Evolutionary conservation across 2,888 invertebrate species (phyloP), one percentile per base, ranked within the genome.

Genomic region (Vesta saturnalis): DNA sequence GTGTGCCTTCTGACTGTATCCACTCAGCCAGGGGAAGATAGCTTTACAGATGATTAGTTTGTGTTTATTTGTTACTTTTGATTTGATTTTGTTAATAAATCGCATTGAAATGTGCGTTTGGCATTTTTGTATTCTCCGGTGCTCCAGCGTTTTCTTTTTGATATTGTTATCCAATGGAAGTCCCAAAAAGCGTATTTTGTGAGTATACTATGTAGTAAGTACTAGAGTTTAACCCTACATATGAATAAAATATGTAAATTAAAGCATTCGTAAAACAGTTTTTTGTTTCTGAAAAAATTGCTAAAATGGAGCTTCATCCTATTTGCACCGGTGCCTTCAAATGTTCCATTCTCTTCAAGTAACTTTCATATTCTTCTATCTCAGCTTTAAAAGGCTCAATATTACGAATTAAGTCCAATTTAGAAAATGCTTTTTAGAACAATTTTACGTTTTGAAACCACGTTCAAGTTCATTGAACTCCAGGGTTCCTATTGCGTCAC

Each of bases 11-110:
- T 52, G 66, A 66, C 46, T 66, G 60, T 61, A 56, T 60, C 68
- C 54, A 64, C 43, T 60, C 58, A 68, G 55, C 55, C 54, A 64
- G 61, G 63, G 63, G 68, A 68, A 68, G 64, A 59, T 59, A 68
- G 64, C 66, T 61, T 65, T 61, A 69, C 65, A 69, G 61, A 66
- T 69, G 60, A 56, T 66, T 64, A 68, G 43, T 64, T 67, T 55
- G 15, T 64, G 64, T 64, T 68, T 64, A 57, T 64, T 64, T 60
- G 22, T 56, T 66, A 66, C 66, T 66, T 66, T 66, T 64, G 64
- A 58, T 39, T 58, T 23, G 1, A 55, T 55, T 23, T 15, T 61
- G 52, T 56, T 55, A 58, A 58, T 64, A 64, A 64, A 64, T 58
- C 57, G n/a, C n/a, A n/a, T n/a, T n/a, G n/a, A n/a, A n/a, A n/a